A percentile compares a stretch with the other conserved stretches of the same genome.
phyloP scores from a whole-genome alignment of 2,888 invertebrate genomes.

The Stramonita haemastoma region DNA sequence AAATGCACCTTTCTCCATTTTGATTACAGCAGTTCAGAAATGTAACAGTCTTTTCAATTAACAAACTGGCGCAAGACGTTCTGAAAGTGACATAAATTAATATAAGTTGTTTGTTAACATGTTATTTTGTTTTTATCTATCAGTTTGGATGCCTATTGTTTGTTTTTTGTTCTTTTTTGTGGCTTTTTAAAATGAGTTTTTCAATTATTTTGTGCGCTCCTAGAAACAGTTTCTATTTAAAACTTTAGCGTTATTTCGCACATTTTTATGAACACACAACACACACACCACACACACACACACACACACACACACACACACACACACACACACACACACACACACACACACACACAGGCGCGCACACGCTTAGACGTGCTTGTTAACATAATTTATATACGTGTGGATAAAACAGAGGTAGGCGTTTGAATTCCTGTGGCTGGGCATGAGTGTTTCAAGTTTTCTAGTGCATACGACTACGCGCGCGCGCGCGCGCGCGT shows the following conservation, averaged over 20 bases:
- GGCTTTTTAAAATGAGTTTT: too few species aligned
- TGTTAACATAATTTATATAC: too few species aligned
- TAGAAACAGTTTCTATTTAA: not conserved
- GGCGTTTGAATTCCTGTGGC: not conserved
- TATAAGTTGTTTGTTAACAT: too few species aligned
- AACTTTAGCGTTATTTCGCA: too few species aligned
- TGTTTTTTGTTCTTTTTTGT: too few species aligned
- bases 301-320: not conserved
- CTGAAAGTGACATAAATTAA: not conserved
- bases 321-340: not conserved
- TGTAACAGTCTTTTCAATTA: not conserved
- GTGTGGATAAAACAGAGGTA: not conserved
- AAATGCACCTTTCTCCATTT: too few species aligned
- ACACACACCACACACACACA: not conserved
- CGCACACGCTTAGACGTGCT: too few species aligned
- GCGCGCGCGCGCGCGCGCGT: not conserved
- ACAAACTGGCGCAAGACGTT: not conserved
- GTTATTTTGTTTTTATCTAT: too few species aligned
- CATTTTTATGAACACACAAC: not conserved
- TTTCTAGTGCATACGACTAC: too few species aligned
- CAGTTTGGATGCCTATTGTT: too few species aligned
- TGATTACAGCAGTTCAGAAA: not conserved
- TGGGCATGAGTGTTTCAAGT: not conserved
- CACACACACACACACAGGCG: slow-evolving; percentile 2
- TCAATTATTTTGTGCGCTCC: not conserved